Conservation (phyloP, 2,888 invertebrate genomes). For the Brachyptera risi region DNA sequence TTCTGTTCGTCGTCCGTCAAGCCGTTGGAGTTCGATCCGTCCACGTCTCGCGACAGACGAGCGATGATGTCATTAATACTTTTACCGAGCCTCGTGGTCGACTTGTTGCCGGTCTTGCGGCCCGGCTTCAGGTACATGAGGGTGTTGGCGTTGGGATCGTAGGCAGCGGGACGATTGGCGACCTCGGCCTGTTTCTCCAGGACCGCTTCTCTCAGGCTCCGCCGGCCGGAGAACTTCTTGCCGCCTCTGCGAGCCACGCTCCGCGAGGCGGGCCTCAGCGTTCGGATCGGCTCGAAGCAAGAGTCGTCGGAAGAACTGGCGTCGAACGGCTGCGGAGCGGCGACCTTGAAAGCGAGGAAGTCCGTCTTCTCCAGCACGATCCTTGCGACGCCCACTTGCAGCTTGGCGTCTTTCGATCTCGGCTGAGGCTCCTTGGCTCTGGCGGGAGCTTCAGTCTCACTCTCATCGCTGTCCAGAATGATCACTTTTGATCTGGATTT, state of each 20-base stretch:
- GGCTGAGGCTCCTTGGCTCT: not conserved
- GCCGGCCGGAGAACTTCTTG: too few relatives aligned
- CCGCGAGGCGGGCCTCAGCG: not conserved
- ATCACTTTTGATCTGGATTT: too few relatives aligned
- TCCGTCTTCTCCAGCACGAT: too few relatives aligned
- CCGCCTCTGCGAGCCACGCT: conserved; percentile 9
- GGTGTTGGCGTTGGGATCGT: too few relatives aligned
- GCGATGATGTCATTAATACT: conserved; percentile 23
- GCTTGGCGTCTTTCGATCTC: not conserved
- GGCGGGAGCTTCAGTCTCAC: not conserved
- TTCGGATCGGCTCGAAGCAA: too few relatives aligned
- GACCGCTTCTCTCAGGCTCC: too few relatives aligned
- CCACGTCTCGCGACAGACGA: conserved; percentile 7
- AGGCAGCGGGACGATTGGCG: too few relatives aligned
- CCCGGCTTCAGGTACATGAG: not conserved
- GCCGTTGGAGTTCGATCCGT: too few relatives aligned
- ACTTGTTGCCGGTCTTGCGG: not conserved
- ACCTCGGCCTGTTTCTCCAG: too few relatives aligned
- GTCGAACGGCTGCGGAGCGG: too few relatives aligned
- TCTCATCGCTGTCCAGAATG: not conserved
- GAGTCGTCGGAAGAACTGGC: conserved; percentile 10
- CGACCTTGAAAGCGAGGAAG: too few relatives aligned
- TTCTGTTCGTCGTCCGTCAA: too few relatives aligned
- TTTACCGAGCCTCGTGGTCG: not conserved
- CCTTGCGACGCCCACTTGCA: not conserved